A percentile compares a stretch with the other conserved stretches of the same genome.
Evolutionary conservation across 2,888 invertebrate genomes (phyloP).

Genomic region (Uropetala carovei): DNA sequence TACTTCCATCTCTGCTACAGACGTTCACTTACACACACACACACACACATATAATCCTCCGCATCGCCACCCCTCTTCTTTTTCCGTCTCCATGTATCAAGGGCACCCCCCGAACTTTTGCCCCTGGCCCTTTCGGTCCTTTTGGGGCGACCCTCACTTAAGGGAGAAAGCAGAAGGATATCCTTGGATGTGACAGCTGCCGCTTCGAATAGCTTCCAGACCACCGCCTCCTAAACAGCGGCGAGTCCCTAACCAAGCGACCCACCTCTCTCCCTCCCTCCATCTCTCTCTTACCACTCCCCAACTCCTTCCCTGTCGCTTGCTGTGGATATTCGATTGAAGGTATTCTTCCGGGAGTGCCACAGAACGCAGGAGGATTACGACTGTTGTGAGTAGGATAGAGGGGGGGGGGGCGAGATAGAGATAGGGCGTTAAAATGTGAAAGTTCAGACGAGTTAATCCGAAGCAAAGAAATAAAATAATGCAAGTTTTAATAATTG

Average conservation of each 20-base stretch:
- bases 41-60: not conserved
- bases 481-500: not conserved
- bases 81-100: no score
- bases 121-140: not conserved
- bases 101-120: not conserved
- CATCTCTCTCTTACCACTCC: not conserved
- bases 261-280: not conserved
- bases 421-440: not conserved
- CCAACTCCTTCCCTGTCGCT: not conserved
- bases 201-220: constrained; percentile 48
- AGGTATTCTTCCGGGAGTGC: no score
- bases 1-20: not conserved
- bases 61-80: not conserved
- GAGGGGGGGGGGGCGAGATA: not conserved
- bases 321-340: not conserved
- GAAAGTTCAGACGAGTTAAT: not conserved
- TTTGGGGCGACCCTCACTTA: constrained; percentile 20
- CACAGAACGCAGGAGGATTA: not conserved
- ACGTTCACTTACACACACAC: not conserved
- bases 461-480: not conserved
- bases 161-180: constrained; percentile 38
- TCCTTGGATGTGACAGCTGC: constrained; percentile 53
- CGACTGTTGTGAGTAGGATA: not conserved
- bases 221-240: not conserved
- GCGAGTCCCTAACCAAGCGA: no score